Percentiles rank a stretch among this genome's conserved stretches.
These are phyloP conservation scores for Anastrepha obliqua DNA, from an alignment of 1,140 invertebrate genomes.

Conservation along the genomic window DNA sequence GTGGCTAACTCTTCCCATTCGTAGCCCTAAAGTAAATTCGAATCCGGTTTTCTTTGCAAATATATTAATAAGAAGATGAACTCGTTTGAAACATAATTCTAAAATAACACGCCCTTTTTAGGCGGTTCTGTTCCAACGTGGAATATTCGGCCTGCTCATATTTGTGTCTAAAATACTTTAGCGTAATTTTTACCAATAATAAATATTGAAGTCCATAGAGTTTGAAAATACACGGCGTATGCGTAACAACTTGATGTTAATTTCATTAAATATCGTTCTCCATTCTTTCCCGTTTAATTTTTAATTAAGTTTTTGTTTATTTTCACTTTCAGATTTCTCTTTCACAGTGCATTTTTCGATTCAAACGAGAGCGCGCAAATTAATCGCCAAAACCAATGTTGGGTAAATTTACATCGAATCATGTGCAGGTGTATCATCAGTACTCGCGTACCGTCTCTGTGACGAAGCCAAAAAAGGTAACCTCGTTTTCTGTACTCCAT, in stretches of 20 bases:
- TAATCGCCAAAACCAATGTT: conserved; percentile 64
- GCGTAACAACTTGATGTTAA: neutral
- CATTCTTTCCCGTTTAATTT: neutral
- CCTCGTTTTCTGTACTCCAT: conserved; percentile 1
- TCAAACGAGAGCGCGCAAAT: neutral
- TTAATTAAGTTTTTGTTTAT: neutral
- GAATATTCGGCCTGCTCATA: too few species aligned
- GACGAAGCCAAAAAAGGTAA: conserved; percentile 71
- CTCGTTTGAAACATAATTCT: too few species aligned
- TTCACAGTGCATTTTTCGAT: neutral
- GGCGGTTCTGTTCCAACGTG: too few species aligned
- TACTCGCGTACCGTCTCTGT: conserved; percentile 68
- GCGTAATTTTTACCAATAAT: too few species aligned
- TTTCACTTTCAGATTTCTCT: neutral
- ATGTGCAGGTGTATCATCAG: conserved; percentile 73
- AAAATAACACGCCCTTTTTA: too few species aligned
- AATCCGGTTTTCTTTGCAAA: too few species aligned
- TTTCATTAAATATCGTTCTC: neutral
- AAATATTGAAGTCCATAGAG: too few species aligned
- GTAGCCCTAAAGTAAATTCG: too few species aligned
- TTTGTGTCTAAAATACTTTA: too few species aligned
- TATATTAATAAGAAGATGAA: too few species aligned
- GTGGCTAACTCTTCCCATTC: too few species aligned
- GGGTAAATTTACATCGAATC: conserved; percentile 73
- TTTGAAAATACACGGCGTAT: neutral